Evolutionary conservation across 2,113 vertebrate species (phyloP), one percentile per base, ranked within the genome.

Genomic region (Toxostoma redivivum): DNA sequence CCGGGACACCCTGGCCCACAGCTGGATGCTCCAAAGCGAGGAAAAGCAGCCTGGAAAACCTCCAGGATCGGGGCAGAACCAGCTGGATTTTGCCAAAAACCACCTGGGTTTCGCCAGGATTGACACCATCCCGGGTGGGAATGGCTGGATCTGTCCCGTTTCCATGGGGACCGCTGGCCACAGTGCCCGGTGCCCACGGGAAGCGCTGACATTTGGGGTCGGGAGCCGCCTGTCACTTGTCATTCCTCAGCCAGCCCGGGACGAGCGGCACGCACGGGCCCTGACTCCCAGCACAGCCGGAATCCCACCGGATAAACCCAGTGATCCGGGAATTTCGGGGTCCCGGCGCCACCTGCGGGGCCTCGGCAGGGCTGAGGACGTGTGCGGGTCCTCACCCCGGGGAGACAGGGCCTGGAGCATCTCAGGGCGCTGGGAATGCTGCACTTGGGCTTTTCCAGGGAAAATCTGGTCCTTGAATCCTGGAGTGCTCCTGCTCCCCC

Each of bases 311-410:
- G 48, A 4, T 27, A n/a, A 81, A 42, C n/a, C 35, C 21, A 7
- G n/a, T 18, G 80, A 86, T 30, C 83, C 9, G 0, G 8, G 0
- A 3, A 2, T 54, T 44, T 47, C 0, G 3, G 65, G 62, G n/a
- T 81, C 42, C 51, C 8, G 30, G 77, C 1, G 0, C 24, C 0
- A 11, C 64, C 66, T 24, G 5, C 0, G 0, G 24, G 0, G 22
- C 51, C 66, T 24, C 4, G 1, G 16, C 11, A 22, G 33, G 7
- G 18, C 12, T 11, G 50, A 67, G 38, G 47, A 45, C 1, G 2
- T 0, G 0, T 3, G 17, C 0, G 2, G 5, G 45, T 37, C 64
- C 31, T 35, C 18, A 2, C 19, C 61, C 33, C 0, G 3, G 33
- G 57, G 38, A 22, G 2, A 21, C 0, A 2, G 65, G 70, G 24